Evolutionary conservation across 2,113 vertebrate species (phyloP).

Genomic region (Nothocercus nigrocapillus): DNA sequence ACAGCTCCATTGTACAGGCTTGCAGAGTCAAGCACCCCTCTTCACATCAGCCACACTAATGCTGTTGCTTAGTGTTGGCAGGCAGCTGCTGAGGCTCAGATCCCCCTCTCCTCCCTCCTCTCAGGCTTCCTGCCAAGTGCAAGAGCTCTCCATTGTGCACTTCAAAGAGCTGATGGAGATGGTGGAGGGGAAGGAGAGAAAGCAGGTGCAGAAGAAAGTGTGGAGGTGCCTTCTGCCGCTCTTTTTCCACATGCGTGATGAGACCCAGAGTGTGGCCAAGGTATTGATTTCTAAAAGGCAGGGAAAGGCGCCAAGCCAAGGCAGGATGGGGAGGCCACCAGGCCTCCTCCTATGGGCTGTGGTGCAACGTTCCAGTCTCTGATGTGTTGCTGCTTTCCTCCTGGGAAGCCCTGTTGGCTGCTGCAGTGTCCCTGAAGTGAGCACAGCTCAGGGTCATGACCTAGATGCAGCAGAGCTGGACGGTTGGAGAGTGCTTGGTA

Average conservation of each 20-base stretch:
- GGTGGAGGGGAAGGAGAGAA: background rate
- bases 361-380: background rate
- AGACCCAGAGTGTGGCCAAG: background rate
- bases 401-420: background rate
- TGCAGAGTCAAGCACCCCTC: too few relatives aligned
- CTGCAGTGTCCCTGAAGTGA: background rate
- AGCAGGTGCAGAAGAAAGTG: background rate
- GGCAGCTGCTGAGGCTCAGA: background rate
- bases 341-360: background rate
- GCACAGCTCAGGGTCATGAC: background rate
- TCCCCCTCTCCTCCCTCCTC: background rate
- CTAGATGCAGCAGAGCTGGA: background rate
- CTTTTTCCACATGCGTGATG: background rate
- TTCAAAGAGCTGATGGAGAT: background rate
- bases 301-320: background rate
- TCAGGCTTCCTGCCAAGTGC: background rate
- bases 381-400: background rate
- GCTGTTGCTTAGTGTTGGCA: background rate
- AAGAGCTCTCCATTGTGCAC: background rate
- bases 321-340: background rate
- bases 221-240: background rate
- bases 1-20: too few relatives aligned
- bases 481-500: background rate
- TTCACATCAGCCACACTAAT: too few relatives aligned
- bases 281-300: background rate